Conservation (phyloP, 2,797 vertebrate genomes). For the Chromobotia macracanthus region DNA sequence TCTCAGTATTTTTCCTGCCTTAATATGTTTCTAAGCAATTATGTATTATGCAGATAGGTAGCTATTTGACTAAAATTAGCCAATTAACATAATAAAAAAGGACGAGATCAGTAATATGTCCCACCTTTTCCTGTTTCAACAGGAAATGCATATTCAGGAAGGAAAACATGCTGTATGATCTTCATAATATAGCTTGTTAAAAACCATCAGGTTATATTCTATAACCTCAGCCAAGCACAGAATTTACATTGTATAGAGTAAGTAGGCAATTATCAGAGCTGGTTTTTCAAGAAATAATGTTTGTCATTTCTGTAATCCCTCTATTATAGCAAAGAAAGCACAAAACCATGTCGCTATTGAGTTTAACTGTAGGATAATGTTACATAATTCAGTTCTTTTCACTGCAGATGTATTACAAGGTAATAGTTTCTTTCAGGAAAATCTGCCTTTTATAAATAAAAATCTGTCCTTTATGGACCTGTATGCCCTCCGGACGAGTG, state of each 20-base stretch:
- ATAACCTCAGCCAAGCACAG: background rate
- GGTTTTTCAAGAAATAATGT: conserved; percentile 26
- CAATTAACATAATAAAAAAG: too few relatives aligned
- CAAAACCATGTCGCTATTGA: background rate
- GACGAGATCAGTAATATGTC: too few relatives aligned
- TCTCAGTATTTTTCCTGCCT: background rate
- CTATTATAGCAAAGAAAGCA: conserved; percentile 11
- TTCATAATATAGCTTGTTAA: background rate
- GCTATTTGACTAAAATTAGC: too few relatives aligned
- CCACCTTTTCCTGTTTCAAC: too few relatives aligned
- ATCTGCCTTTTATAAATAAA: conserved; percentile 38
- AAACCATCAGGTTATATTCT: background rate
- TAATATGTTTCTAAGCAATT: background rate
- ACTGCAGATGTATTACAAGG: conserved; percentile 13
- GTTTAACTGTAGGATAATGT: conserved; percentile 25
- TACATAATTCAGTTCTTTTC: conserved; percentile 42
- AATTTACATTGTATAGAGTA: background rate
- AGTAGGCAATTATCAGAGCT: conserved; percentile 1
- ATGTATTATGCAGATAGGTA: too few relatives aligned
- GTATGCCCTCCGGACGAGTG: background rate
- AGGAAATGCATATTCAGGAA: too few relatives aligned
- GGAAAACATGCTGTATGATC: too few relatives aligned
- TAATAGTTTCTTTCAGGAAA: conserved; percentile 12
- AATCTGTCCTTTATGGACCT: conserved; percentile 19
- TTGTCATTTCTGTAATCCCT: conserved; percentile 33